These are phyloP conservation scores for Drosophila hawaiiensis DNA, from an alignment of 2,888 invertebrate genomes.

Conservation along the genomic window DNA sequence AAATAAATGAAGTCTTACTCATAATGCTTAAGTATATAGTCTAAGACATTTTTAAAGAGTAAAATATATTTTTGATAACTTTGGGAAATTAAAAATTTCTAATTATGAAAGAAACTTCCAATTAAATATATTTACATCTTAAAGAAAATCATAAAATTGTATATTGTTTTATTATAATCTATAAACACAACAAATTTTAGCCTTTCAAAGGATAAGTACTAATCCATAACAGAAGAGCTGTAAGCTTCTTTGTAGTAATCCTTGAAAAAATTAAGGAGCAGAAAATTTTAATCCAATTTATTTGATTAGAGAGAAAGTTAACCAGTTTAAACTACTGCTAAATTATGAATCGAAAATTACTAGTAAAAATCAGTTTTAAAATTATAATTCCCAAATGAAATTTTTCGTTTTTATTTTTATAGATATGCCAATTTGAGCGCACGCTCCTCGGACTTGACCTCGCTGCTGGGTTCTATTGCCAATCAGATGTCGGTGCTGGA, in stretches of 20 bases:
- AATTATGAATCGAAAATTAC: neutral
- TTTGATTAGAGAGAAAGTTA: neutral
- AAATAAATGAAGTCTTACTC: too few relatives aligned
- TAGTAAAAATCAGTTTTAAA: neutral
- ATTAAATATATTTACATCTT: too few relatives aligned
- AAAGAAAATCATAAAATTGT: too few relatives aligned
- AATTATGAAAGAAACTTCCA: too few relatives aligned
- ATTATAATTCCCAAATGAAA: neutral
- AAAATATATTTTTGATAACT: too few relatives aligned
- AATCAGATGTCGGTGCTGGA: conserved; percentile 91
- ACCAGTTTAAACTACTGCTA: neutral
- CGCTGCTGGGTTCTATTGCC: conserved; percentile 90
- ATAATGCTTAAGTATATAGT: too few relatives aligned
- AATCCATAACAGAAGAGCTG: too few relatives aligned
- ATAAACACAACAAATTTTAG: too few relatives aligned
- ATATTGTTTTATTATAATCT: too few relatives aligned
- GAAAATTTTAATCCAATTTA: neutral
- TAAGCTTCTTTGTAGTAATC: neutral
- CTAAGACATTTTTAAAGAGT: neutral
- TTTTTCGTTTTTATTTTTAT: neutral
- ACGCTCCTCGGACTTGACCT: conserved; percentile 82
- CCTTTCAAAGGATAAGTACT: too few relatives aligned
- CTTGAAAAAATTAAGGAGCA: neutral
- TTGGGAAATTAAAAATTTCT: too few relatives aligned
- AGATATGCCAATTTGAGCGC: conserved; percentile 83